Evolutionary conservation across 2,888 invertebrate species (phyloP).

Genomic region (Lasiommata megera): DNA sequence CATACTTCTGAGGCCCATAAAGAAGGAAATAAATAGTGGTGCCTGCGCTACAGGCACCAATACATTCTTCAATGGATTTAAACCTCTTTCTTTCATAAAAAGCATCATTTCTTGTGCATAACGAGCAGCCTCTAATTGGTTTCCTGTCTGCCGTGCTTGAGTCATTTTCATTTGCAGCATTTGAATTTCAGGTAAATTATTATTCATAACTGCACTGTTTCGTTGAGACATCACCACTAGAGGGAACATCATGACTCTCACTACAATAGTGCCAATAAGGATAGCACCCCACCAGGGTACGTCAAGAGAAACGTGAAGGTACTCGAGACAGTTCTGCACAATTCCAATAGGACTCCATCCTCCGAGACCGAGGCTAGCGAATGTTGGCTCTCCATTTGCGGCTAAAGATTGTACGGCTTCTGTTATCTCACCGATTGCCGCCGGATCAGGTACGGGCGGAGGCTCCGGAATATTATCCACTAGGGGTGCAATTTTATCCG

Average conservation of each 20-base stretch:
- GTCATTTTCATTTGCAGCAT: constrained; percentile 91
- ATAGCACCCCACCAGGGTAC: constrained; percentile 98
- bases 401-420: constrained; percentile 66
- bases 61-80: constrained; percentile 91
- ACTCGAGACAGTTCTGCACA: constrained; percentile 90
- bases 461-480: constrained; percentile 70
- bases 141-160: constrained; percentile 92
- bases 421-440: constrained; percentile 50
- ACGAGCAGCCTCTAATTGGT: constrained; percentile 88
- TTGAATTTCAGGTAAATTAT: constrained; percentile 93
- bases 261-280: constrained; percentile 87
- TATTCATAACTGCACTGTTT: constrained; percentile 90
- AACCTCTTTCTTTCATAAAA: constrained; percentile 90
- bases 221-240: constrained; percentile 91
- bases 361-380: constrained; percentile 91
- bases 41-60: constrained; percentile 90
- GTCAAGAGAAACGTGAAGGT: constrained; percentile 88
- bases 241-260: constrained; percentile 91
- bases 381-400: constrained; percentile 87
- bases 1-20: constrained; percentile 93
- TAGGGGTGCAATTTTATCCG: constrained; percentile 49
- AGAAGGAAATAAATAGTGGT: constrained; percentile 96
- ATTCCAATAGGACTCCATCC: constrained; percentile 92
- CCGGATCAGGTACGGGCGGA: constrained; percentile 67
- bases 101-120: constrained; percentile 89